Conservation (phyloP, 2,113 vertebrate genomes). For the Chaenogobius annularis region DNA sequence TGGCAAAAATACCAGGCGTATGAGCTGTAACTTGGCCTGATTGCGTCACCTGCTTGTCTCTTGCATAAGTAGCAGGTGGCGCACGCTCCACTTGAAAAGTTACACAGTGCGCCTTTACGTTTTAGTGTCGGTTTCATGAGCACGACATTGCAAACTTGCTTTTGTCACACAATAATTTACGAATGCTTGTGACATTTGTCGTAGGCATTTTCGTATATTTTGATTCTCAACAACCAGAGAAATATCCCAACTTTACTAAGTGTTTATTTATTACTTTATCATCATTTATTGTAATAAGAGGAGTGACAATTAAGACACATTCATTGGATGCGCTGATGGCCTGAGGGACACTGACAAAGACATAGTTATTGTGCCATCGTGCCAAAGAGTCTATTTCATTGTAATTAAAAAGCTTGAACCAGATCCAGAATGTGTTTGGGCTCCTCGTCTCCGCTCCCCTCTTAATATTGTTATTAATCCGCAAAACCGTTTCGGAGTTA, state of each 20-base stretch:
- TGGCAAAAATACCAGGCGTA: too few relatives aligned
- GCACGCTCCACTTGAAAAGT: too few relatives aligned
- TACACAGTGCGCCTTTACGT: too few relatives aligned
- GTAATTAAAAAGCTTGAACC: slow-evolving; percentile 74
- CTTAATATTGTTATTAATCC: slow-evolving; percentile 81
- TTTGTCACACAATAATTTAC: too few relatives aligned
- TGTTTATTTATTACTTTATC: slow-evolving; percentile 12
- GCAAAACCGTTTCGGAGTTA: slow-evolving; percentile 77
- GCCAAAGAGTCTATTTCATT: slow-evolving; percentile 63
- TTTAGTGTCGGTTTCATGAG: too few relatives aligned
- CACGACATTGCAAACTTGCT: too few relatives aligned
- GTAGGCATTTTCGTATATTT: not conserved
- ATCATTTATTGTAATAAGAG: slow-evolving; percentile 22
- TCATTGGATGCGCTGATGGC: slow-evolving; percentile 20
- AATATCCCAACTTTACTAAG: not conserved
- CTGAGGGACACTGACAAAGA: slow-evolving; percentile 29
- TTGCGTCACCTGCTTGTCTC: too few relatives aligned
- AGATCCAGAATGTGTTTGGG: slow-evolving; percentile 71
- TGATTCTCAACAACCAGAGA: not conserved
- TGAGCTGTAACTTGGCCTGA: too few relatives aligned
- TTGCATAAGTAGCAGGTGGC: too few relatives aligned
- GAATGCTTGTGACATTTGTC: too few relatives aligned
- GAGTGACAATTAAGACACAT: slow-evolving; percentile 37
- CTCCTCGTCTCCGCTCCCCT: slow-evolving; percentile 61
- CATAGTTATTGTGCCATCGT: slow-evolving; percentile 54